A percentile compares a stretch with the other conserved stretches of the same genome.
phyloP scores from a whole-genome alignment of 2,888 invertebrate species.

The Microctonus aethiopoides region DNA sequence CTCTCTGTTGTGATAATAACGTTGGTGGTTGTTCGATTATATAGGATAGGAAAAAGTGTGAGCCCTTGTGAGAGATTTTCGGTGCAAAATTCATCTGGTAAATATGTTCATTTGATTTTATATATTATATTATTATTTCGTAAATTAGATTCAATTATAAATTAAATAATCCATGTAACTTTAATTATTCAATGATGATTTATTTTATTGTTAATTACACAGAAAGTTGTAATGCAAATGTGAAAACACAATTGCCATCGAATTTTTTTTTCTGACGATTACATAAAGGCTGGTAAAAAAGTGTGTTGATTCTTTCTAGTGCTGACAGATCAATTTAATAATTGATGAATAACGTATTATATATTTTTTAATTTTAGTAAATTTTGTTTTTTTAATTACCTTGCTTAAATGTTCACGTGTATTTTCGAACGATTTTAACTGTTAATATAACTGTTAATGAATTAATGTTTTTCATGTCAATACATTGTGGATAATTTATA shows the following conservation, averaged over 20 bases:
- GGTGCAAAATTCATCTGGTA: conserved; percentile 45
- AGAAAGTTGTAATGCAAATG: neutral
- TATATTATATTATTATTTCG: conserved; percentile 30
- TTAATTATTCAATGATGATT: conserved; percentile 9
- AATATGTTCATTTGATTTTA: conserved; percentile 28
- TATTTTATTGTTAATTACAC: neutral
- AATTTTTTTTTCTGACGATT: conserved; percentile 42
- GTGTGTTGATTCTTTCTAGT: conserved; percentile 36
- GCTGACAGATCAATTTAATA: neutral
- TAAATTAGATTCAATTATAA: neutral
- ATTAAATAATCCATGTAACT: neutral
- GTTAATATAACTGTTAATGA: neutral
- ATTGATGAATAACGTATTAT: neutral
- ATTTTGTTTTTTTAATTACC: too few species aligned
- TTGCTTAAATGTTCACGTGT: too few species aligned
- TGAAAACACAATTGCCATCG: neutral
- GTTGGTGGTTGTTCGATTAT: neutral
- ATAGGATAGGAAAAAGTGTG: conserved; percentile 1
- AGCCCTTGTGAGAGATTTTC: conserved; percentile 39
- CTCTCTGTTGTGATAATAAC: neutral
- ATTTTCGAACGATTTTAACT: neutral
- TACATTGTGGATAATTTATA: too few species aligned
- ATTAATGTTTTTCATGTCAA: neutral
- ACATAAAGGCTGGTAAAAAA: conserved; percentile 49
- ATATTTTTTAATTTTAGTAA: neutral